A percentile compares a stretch with the other conserved stretches of the same genome.
Evolutionary conservation across 2,797 vertebrate species (phyloP).

Genomic region (Malacoctenus gilli): DNA sequence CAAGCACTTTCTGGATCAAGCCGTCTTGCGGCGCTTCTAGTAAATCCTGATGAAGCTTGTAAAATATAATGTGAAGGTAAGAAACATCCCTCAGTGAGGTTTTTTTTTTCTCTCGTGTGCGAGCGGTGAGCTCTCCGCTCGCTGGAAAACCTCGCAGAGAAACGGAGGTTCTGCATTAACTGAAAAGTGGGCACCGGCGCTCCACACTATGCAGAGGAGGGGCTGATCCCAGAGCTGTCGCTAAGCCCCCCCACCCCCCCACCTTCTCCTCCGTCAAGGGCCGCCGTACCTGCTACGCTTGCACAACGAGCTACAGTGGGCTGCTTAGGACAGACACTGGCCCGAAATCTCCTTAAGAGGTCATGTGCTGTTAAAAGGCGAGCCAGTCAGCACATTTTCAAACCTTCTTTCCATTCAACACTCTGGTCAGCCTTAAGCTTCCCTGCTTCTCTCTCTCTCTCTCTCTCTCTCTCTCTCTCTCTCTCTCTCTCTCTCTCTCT

Average conservation of each 20-base stretch:
- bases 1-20: neutral
- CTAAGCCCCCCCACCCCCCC: constrained; percentile 27
- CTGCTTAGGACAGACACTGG: constrained; percentile 62
- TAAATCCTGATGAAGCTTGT: too few relatives aligned
- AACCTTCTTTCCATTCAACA: constrained; percentile 47
- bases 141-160: constrained; percentile 9
- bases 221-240: constrained; percentile 49
- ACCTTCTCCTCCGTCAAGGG: constrained; percentile 13
- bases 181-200: constrained; percentile 12
- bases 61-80: too few relatives aligned
- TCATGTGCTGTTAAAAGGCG: constrained; percentile 71
- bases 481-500: neutral
- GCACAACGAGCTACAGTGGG: constrained; percentile 36
- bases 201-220: constrained; percentile 16
- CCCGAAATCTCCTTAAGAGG: constrained; percentile 73
- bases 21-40: too few relatives aligned
- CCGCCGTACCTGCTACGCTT: constrained; percentile 36
- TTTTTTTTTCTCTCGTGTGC: too few relatives aligned
- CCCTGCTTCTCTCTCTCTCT: neutral
- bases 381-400: constrained; percentile 67
- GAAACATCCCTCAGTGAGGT: too few relatives aligned
- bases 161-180: constrained; percentile 15
- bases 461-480: neutral
- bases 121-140: too few relatives aligned
- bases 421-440: constrained; percentile 39